Evolutionary conservation across 1,140 invertebrate species (phyloP), one percentile per base, ranked within the genome.

Genomic region (Apis mellifera): DNA sequence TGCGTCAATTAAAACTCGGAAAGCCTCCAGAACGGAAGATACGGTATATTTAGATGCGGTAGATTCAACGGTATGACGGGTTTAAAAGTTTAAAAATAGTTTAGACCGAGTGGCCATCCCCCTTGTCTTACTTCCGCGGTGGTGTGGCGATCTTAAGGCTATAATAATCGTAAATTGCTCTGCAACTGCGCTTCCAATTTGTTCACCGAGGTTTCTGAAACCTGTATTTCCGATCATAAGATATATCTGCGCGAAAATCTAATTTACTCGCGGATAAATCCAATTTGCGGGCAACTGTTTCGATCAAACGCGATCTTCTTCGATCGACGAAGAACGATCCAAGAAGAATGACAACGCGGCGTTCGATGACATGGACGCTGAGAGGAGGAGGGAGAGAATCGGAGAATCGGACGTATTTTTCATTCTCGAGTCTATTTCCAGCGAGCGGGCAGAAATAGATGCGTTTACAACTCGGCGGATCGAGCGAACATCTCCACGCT

Each of bases 391-490:
- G n/a, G n/a, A n/a, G 52, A 13, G 11, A 13, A 60, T 32, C 32
- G 2, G 32, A 32, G 52, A 23, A 12, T 54, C 55, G 57, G 26
- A 42, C 65, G 73, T 59, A 78, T 88, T 88, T 88, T 88, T 88
- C 75, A 81, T 85, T 88, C 84, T 78, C 71, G 73, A 52, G n/a
- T 83, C 87, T 86, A 89, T 88, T 89, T 86, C 87, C 84, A 89
- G 84, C 78, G 77, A 86, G 66, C 65, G 42, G 65, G 48, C 87
- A 82, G 57, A 88, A 88, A 88, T 88, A 88, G 87, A 86, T 76
- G 78, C 75, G 77, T 84, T 79, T 69, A 69, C 54, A 70, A 75
- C 70, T 77, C 79, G 62, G 55, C 21, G 70, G 78, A 70, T 78
- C 84, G 59, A 23, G 59, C 59, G 59, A 23, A 21, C n/a, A 84